phyloP scores from a whole-genome alignment of 1,140 invertebrate species.

The Parapsyche elsis region DNA sequence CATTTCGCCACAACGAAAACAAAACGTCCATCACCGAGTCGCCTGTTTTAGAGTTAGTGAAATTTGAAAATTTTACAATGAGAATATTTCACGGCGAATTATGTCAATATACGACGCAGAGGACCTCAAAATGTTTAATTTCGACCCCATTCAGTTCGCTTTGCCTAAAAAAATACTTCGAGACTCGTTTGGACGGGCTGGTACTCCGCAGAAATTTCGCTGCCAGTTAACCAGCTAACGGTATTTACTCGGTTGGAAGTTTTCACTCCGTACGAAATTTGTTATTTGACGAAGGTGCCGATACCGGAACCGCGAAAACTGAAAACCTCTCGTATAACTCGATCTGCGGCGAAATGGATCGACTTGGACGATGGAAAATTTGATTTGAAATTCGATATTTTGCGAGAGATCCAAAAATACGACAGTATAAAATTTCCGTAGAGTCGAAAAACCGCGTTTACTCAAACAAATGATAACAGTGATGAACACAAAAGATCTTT shows the following conservation, averaged over 20 bases:
- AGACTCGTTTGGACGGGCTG: too few relatives aligned
- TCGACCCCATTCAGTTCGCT: neutral
- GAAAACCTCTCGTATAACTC: neutral
- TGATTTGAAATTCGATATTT: constrained; percentile 21
- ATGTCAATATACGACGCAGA: neutral
- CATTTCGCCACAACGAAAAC: constrained; percentile 14
- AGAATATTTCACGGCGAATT: neutral
- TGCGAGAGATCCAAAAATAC: neutral
- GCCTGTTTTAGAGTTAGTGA: neutral
- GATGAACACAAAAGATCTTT: too few relatives aligned
- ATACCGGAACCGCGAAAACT: neutral
- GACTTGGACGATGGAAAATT: constrained; percentile 12
- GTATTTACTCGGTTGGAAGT: neutral
- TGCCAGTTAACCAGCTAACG: constrained; percentile 14
- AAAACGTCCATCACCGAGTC: neutral
- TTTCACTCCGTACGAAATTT: constrained; percentile 20
- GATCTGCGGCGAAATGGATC: constrained; percentile 22
- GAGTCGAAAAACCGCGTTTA: neutral
- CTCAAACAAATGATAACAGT: too few relatives aligned
- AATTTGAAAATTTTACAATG: neutral
- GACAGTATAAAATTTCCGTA: neutral
- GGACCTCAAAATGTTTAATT: neutral
- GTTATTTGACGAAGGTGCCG: constrained; percentile 36
- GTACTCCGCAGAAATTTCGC: neutral
- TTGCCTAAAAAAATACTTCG: neutral